Evolutionary conservation across 2,113 vertebrate species (phyloP).

Genomic region (zebrafish (Danio rerio)): GRCz12tu NC_133188.1:42055001-42055500

Average conservation of each 20-base stretch:
- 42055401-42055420: constrained; percentile 98
- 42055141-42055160: not conserved
- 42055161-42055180: not conserved
- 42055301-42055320: constrained; percentile 99
- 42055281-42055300: constrained; percentile 98
- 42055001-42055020: not conserved
- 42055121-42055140: not conserved
- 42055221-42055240: constrained; percentile 53
- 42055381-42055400: constrained; percentile 98
- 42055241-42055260: constrained; percentile 62
- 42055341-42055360: constrained; percentile 99
- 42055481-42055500: not conserved
- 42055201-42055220: not conserved
- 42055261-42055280: constrained; percentile 97
- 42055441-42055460: constrained; percentile 19
- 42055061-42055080: not conserved
- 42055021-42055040: not conserved
- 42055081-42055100: not conserved
- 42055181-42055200: not conserved
- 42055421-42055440: constrained; percentile 2
- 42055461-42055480: constrained; percentile 13
- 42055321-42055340: constrained; percentile 99
- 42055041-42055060: not conserved
- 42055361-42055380: constrained; percentile 96
- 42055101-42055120: not conserved